Percentiles rank a stretch among this genome's conserved stretches.
Evolutionary conservation across 2,888 invertebrate species (phyloP).

Genomic region (Craniophora ligustri): DNA sequence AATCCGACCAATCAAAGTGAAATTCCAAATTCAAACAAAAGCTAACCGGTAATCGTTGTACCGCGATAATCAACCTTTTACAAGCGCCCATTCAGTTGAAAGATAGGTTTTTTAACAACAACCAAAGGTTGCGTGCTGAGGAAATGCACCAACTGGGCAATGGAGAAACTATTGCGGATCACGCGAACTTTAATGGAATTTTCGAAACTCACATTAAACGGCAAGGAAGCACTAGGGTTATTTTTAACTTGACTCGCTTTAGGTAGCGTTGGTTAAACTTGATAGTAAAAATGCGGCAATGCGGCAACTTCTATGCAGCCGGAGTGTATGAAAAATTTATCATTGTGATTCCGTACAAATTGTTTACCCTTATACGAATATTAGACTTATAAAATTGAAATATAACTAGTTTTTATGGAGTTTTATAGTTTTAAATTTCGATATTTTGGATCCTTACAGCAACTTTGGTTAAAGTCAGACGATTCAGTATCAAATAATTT

Average conservation of each 20-base stretch:
- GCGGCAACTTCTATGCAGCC: constrained; percentile 17
- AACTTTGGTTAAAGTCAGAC: too few species aligned
- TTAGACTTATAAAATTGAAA: too few species aligned
- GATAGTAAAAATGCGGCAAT: constrained; percentile 28
- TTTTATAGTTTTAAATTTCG: too few species aligned
- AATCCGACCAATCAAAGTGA: not conserved
- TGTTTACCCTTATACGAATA: too few species aligned
- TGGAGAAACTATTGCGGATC: constrained; percentile 51
- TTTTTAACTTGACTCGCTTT: constrained; percentile 43
- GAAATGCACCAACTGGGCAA: constrained; percentile 57
- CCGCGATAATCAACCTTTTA: constrained; percentile 26
- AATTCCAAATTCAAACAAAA: constrained; percentile 26
- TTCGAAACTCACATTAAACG: constrained; percentile 54
- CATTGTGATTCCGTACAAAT: too few species aligned
- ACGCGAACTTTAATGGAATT: constrained; percentile 64
- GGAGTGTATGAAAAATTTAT: constrained; percentile 8
- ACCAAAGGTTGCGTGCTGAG: constrained; percentile 54
- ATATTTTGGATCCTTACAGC: too few species aligned
- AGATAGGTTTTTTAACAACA: constrained; percentile 34
- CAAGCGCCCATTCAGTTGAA: constrained; percentile 16
- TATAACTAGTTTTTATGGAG: too few species aligned
- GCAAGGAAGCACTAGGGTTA: constrained; percentile 39
- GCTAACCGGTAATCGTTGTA: constrained; percentile 6
- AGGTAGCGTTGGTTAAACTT: constrained; percentile 13
- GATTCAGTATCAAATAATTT: too few species aligned